Percentiles rank a stretch among this genome's conserved stretches.
Conservation (phyloP, 2,113 vertebrate species). For the Verasper variegatus region DNA sequence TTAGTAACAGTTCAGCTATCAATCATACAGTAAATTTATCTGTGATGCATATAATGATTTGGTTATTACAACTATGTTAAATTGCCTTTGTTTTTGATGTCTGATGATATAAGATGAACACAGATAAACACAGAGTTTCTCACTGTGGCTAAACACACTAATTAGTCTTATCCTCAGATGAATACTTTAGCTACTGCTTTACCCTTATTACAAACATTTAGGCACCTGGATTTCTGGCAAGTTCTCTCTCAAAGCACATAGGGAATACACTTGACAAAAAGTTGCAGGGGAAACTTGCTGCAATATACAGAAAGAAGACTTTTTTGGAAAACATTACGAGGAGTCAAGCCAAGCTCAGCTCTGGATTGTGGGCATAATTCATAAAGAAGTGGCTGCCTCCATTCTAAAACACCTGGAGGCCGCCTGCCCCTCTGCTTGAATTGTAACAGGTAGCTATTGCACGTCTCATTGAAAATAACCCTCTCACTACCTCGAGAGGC, state of each 20-base stretch:
- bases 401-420: background rate
- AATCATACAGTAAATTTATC: background rate
- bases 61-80: background rate
- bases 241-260: background rate
- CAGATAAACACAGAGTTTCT: no score
- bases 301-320: background rate
- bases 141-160: no score
- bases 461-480: background rate
- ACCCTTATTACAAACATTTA: background rate
- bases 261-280: background rate
- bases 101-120: background rate
- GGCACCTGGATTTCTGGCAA: background rate
- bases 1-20: background rate
- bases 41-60: background rate
- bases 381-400: background rate
- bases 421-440: slow-evolving; percentile 2
- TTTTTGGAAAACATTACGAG: background rate
- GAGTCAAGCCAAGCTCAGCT: slow-evolving; percentile 1
- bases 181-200: background rate
- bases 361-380: background rate
- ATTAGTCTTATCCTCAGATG: background rate
- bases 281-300: background rate
- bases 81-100: background rate
- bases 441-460: background rate
- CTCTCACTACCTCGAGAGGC: no score